Evolutionary conservation across 2,113 vertebrate genomes (phyloP).

Genomic region (Hymenochirus boettgeri): DNA sequence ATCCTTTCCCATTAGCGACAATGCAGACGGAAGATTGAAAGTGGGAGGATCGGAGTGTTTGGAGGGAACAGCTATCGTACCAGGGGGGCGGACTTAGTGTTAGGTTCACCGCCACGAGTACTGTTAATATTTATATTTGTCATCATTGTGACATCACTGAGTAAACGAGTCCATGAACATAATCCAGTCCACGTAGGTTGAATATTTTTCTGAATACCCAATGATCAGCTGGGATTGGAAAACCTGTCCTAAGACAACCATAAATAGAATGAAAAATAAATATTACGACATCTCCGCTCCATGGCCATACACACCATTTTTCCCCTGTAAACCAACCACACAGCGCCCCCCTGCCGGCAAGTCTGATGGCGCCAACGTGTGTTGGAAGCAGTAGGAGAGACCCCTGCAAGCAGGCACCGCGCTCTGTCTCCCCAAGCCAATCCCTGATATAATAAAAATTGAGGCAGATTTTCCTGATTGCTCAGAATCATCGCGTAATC

Average conservation of each 20-base stretch:
- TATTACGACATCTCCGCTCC: neutral
- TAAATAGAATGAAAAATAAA: too few species aligned
- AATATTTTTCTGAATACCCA: neutral
- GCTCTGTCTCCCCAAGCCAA: conserved; percentile 16
- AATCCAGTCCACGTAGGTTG: too few species aligned
- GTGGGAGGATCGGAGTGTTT: too few species aligned
- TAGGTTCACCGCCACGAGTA: too few species aligned
- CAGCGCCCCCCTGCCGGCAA: too few species aligned
- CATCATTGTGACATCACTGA: too few species aligned
- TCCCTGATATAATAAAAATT: conserved; percentile 36
- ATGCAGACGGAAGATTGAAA: neutral
- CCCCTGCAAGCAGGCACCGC: conserved; percentile 6
- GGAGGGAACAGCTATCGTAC: too few species aligned
- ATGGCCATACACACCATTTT: neutral
- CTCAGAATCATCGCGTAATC: conserved; percentile 21
- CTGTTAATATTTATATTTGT: too few species aligned
- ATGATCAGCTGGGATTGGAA: neutral
- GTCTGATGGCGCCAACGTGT: neutral
- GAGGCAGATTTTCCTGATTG: conserved; percentile 18
- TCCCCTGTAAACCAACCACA: too few species aligned
- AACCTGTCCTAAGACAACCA: too few species aligned
- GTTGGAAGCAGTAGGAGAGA: neutral
- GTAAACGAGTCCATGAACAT: too few species aligned
- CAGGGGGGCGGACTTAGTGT: too few species aligned
- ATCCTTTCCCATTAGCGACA: neutral